phyloP scores from a whole-genome alignment of 2,888 invertebrate genomes.

The Epiblema foenella region DNA sequence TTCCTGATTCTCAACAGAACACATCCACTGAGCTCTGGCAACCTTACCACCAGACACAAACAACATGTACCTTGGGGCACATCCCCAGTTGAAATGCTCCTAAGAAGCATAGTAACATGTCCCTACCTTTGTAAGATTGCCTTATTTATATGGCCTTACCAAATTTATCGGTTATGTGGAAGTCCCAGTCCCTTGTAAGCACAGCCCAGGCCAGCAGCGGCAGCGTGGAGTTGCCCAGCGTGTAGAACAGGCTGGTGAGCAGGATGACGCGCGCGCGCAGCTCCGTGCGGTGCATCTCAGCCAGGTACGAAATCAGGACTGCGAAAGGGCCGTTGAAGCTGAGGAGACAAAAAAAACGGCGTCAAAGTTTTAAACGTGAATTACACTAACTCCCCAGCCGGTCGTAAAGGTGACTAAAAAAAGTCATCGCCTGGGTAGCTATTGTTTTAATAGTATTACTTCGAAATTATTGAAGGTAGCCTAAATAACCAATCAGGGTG shows the following conservation, averaged over 20 bases:
- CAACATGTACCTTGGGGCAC: no score
- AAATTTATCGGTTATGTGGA: constrained; percentile 67
- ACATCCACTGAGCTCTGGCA: no score
- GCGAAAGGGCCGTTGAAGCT: constrained; percentile 89
- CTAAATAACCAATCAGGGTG: no score
- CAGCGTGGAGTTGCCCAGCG: constrained; percentile 86
- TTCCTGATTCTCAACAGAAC: no score
- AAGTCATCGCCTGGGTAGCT: not conserved
- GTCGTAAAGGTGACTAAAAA: no score
- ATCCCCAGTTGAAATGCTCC: no score
- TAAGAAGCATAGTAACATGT: not conserved
- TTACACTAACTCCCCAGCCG: no score
- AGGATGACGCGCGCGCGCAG: constrained; percentile 87
- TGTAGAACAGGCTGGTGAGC: constrained; percentile 87
- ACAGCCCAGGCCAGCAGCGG: constrained; percentile 90
- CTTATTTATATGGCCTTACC: no score
- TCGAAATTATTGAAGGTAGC: not conserved
- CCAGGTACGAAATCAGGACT: constrained; percentile 88
- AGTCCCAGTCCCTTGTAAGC: constrained; percentile 86
- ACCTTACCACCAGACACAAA: no score
- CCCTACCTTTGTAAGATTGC: no score
- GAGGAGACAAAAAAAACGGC: constrained; percentile 42
- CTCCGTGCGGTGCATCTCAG: constrained; percentile 89
- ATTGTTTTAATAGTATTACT: not conserved
- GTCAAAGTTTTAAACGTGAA: not conserved